phyloP scores from a whole-genome alignment of 2,113 vertebrate species.

The Fukomys damarensis region DNA sequence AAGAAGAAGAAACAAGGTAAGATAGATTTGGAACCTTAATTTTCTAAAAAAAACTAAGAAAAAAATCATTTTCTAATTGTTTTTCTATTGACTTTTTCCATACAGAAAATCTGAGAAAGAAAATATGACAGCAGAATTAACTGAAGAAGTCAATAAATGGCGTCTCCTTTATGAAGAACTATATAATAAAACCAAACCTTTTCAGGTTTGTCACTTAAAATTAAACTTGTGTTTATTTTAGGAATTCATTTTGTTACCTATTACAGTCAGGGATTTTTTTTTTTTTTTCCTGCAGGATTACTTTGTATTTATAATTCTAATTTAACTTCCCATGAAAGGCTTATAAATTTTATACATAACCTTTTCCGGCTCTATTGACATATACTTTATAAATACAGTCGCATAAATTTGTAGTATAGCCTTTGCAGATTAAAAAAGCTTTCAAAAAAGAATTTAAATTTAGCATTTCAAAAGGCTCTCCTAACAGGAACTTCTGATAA shows the following conservation, averaged over 20 bases:
- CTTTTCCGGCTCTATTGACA: background rate
- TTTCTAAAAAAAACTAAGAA: background rate
- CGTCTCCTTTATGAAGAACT: conserved; percentile 92
- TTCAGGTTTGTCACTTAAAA: conserved; percentile 90
- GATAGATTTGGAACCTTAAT: background rate
- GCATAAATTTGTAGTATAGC: background rate
- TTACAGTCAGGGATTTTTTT: background rate
- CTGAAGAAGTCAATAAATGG: conserved; percentile 88
- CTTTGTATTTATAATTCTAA: background rate
- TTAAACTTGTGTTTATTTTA: background rate
- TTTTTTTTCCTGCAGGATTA: background rate
- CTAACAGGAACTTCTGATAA: background rate
- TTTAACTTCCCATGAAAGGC: background rate
- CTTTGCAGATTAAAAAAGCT: background rate
- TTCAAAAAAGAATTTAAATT: conserved; percentile 9
- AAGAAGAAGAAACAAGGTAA: conserved; percentile 87
- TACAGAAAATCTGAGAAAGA: conserved; percentile 84
- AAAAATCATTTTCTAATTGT: background rate
- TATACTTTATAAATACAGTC: background rate
- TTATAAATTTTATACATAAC: background rate
- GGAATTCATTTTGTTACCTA: background rate
- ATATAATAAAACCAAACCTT: conserved; percentile 93
- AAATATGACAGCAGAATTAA: conserved; percentile 72
- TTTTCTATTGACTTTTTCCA: conserved; percentile 55
- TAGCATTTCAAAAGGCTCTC: background rate